phyloP scores from a whole-genome alignment of 2,888 invertebrate species.

The Bibio marci region DNA sequence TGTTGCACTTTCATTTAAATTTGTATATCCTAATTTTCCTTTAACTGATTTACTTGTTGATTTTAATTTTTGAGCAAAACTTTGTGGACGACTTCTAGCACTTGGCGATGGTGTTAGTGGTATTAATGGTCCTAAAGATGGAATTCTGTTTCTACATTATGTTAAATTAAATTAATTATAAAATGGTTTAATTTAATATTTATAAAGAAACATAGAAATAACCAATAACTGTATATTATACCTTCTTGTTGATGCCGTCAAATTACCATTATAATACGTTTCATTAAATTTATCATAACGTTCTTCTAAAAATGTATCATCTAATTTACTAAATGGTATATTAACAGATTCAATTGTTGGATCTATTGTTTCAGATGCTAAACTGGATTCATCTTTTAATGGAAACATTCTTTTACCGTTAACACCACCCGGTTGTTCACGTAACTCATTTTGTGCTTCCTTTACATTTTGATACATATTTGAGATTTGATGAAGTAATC shows the following conservation, averaged over 20 bases:
- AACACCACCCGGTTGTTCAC: conserved; percentile 43
- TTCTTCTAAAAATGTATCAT: conserved; percentile 23
- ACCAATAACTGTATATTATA: no score
- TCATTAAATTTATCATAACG: conserved; percentile 29
- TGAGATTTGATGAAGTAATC: conserved; percentile 87
- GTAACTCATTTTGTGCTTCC: conserved; percentile 80
- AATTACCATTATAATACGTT: conserved; percentile 13
- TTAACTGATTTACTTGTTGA: conserved; percentile 74
- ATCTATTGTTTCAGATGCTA: conserved; percentile 31
- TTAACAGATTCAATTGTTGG: conserved; percentile 22
- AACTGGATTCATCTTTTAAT: conserved; percentile 42
- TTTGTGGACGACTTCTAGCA: conserved; percentile 48
- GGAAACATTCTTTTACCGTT: conserved; percentile 20
- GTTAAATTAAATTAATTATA: not conserved
- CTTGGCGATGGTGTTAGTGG: conserved; percentile 28
- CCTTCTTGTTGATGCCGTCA: no score
- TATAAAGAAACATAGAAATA: no score
- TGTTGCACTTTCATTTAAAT: conserved; percentile 53
- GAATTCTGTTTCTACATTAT: conserved; percentile 14
- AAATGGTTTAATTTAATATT: not conserved
- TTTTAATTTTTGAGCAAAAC: conserved; percentile 72
- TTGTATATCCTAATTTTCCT: conserved; percentile 60
- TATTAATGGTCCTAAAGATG: conserved; percentile 22
- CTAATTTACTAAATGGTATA: conserved; percentile 21
- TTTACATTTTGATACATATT: conserved; percentile 97